These are phyloP conservation scores for Orestias chungarensis DNA, from an alignment of 2,797 vertebrate genomes.

Conservation along the genomic window DNA sequence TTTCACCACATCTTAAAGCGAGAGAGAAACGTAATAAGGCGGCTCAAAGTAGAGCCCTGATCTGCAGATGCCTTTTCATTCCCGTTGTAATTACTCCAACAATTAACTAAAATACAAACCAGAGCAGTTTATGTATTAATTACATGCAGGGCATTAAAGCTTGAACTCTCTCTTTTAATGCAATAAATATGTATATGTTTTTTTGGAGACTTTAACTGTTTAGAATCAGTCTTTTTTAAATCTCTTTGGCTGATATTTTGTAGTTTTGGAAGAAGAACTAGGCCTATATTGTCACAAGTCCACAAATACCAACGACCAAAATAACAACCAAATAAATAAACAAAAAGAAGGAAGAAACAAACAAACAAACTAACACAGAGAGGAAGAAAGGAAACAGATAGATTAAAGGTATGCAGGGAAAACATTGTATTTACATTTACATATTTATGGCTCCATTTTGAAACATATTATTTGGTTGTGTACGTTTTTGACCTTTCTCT, in stretches of 20 bases:
- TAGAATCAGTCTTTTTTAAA: constrained; percentile 50
- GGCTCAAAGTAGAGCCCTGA: constrained; percentile 89
- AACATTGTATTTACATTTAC: too few species aligned
- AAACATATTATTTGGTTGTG: too few species aligned
- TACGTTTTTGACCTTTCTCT: too few species aligned
- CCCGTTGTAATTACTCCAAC: constrained; percentile 97
- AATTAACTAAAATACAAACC: constrained; percentile 99
- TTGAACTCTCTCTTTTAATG: constrained; percentile 88
- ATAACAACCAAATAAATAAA: too few species aligned
- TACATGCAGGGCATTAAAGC: constrained; percentile 89
- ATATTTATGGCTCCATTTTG: too few species aligned
- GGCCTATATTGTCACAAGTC: background rate
- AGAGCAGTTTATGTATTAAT: constrained; percentile 99
- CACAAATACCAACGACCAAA: too few species aligned
- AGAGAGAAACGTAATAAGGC: constrained; percentile 94
- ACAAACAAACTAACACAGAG: too few species aligned
- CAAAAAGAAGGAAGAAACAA: too few species aligned
- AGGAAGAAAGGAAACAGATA: too few species aligned
- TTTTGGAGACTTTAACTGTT: constrained; percentile 68
- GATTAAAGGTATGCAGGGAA: too few species aligned
- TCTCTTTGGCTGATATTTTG: constrained; percentile 20
- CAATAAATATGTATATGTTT: constrained; percentile 88
- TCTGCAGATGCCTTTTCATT: constrained; percentile 89
- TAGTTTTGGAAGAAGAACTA: constrained; percentile 17
- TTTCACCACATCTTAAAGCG: constrained; percentile 94